Base-by-base conservation (phyloP, 2,888 invertebrate species). In the Aricia artaxerxes region DNA sequence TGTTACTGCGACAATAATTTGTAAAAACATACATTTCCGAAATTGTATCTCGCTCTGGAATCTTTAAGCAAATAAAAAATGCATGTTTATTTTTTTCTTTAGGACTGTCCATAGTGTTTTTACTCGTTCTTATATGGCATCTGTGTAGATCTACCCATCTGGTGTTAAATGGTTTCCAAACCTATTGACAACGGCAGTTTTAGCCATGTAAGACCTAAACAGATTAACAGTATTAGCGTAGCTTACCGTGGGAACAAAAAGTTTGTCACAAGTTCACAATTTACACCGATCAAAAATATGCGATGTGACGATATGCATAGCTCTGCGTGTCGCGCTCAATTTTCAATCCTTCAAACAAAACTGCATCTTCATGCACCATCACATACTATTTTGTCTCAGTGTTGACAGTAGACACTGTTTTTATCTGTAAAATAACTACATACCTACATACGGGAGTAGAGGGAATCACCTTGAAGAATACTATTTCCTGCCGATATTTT, bases 61-160 rank as follows among this genome's bases (percentile, higher is more conserved):
- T 73, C 44, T 72, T 73, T n/a, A 44, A 44, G n/a, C 24, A 44
- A 4, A 73, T 16, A 73, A 49, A 76, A 75, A 53, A 31, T 24
- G 38, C 35, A 35, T 69, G 35, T 69, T 69, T 69, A 69, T 69
- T 69, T 60, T 78, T 69, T 72, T 77, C 38, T 72, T 80, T 69
- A 35, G 69, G 69, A 69, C 69, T 69, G 35, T 5, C 35, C 35
- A 69, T 69, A 69, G 69, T 35, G 35, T 35, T 69, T 31, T 64
- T 69, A 69, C 35, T 69, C 69, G 69, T 69, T 69, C 31, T 35
- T 69, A 69, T 35, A 64, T 31, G 64, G 64, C 69, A 69, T 64
- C 31, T 13, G 35, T 5, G 69, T 69, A 69, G 35, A 69, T 69
- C 13, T 69, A 69, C 31, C 31, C 31, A 64, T 64, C 24, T 61